These are phyloP conservation scores for Ormia ochracea DNA, from an alignment of 2,888 invertebrate genomes.

Conservation along the genomic window DNA sequence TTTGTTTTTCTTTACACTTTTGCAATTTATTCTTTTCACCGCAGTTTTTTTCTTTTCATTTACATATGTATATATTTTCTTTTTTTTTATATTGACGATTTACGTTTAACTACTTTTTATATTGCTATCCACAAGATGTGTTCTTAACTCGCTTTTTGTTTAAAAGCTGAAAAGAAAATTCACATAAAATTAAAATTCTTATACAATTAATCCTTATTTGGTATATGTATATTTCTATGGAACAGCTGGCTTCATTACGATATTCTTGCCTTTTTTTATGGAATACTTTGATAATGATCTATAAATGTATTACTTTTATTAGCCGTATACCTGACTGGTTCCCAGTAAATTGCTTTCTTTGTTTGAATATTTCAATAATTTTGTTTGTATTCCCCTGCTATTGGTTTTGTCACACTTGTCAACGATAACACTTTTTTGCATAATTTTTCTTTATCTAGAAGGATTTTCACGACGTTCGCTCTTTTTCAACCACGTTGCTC, in stretches of 20 bases:
- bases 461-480: conserved; percentile 12
- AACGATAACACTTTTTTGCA: conserved; percentile 44
- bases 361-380: not conserved
- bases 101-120: conserved; percentile 20
- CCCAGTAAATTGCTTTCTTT: not conserved
- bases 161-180: not conserved
- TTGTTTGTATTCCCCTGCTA: not conserved
- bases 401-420: conserved; percentile 3
- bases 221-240: not conserved
- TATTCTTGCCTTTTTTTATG: not conserved
- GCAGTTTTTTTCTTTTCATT: no score
- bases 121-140: not conserved
- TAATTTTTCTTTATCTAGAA: conserved; percentile 33
- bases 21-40: conserved; percentile 8
- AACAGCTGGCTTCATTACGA: conserved; percentile 46
- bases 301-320: not conserved
- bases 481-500: conserved; percentile 46
- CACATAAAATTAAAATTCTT: not conserved
- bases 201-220: conserved; percentile 13
- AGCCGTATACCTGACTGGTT: not conserved
- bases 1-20: conserved; percentile 13
- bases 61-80: not conserved
- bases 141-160: not conserved
- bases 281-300: conserved; percentile 13
- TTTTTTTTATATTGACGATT: not conserved